phyloP scores from a whole-genome alignment of 1,140 invertebrate genomes.

The Belonocnema kinseyi region DNA sequence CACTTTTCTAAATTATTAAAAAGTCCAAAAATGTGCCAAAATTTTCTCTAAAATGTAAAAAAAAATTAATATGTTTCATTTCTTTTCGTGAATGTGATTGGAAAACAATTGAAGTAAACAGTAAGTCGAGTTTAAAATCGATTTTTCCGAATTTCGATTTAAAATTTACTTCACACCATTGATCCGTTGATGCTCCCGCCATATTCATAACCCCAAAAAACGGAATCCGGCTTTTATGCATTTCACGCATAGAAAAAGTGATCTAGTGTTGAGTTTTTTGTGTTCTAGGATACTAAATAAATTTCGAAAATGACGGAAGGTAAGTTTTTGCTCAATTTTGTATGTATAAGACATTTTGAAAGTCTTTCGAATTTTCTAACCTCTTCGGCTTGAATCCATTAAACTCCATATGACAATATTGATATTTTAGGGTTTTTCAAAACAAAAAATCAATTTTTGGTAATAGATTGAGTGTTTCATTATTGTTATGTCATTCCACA shows the following conservation, averaged over 20 bases:
- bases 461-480: too few relatives aligned
- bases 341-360: background rate
- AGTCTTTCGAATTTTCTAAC: background rate
- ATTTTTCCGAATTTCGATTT: too few relatives aligned
- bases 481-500: too few relatives aligned
- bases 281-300: background rate
- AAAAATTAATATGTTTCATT: too few relatives aligned
- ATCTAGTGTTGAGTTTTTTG: background rate
- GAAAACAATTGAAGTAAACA: too few relatives aligned
- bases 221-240: slow-evolving; percentile 14
- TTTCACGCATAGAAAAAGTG: background rate
- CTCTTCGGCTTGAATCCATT: background rate
- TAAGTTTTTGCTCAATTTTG: background rate
- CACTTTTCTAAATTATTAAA: too few relatives aligned
- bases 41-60: too few relatives aligned
- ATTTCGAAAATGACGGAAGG: slow-evolving; percentile 16
- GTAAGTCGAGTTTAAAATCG: too few relatives aligned
- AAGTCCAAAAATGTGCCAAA: too few relatives aligned
- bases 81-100: too few relatives aligned
- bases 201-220: background rate
- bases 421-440: background rate
- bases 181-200: slow-evolving; percentile 1
- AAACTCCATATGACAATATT: background rate
- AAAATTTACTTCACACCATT: too few relatives aligned
- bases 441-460: too few relatives aligned